Evolutionary conservation across 1,140 invertebrate species (phyloP).

Genomic region (Lepidurus couesii): DNA sequence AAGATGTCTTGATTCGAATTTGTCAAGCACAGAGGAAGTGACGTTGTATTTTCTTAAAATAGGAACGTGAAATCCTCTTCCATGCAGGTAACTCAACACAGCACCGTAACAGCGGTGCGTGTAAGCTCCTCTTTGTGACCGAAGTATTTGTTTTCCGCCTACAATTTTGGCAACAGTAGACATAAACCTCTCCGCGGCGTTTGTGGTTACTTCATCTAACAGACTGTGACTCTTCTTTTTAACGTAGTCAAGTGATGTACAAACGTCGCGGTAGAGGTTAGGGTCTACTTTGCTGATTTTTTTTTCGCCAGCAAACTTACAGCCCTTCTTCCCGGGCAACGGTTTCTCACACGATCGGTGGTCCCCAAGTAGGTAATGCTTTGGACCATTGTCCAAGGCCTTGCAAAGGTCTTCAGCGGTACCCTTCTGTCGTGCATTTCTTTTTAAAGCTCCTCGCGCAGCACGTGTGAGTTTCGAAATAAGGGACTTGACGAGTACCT

Average conservation of each 20-base stretch:
- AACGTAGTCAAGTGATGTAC: background rate
- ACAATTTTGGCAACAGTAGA: constrained; percentile 21
- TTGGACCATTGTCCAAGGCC: background rate
- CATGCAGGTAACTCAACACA: background rate
- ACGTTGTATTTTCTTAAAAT: background rate
- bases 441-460: background rate
- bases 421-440: background rate
- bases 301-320: background rate
- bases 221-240: constrained; percentile 7
- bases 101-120: constrained; percentile 15
- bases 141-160: constrained; percentile 26
- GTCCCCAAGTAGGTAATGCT: background rate
- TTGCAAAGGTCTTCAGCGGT: background rate
- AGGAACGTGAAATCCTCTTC: background rate
- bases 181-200: constrained; percentile 17
- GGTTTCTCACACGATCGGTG: background rate
- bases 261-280: background rate
- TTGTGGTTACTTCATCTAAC: constrained; percentile 24
- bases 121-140: constrained; percentile 7
- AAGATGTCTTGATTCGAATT: background rate
- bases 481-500: too few relatives aligned
- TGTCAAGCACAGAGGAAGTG: background rate
- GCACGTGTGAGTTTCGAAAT: too few relatives aligned
- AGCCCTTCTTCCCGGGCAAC: background rate
- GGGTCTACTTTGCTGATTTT: background rate